Conservation (phyloP, 2,113 vertebrate species). For the Cololabis saira region DNA sequence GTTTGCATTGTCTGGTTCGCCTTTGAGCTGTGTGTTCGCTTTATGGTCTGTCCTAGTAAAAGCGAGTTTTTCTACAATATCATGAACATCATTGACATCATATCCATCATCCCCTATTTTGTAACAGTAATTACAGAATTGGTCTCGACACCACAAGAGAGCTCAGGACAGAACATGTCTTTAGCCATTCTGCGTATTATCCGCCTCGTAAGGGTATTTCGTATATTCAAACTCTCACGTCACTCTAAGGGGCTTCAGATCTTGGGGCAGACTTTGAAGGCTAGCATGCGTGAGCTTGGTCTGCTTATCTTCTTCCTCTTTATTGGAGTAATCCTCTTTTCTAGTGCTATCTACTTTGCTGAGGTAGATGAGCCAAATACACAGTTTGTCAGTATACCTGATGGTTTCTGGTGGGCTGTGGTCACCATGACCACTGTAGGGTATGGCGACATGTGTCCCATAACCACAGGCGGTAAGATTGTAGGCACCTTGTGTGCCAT, state of each 20-base stretch:
- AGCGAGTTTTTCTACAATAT: constrained; percentile 92
- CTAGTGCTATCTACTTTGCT: constrained; percentile 95
- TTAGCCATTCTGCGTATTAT: constrained; percentile 95
- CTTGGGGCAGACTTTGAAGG: constrained; percentile 92
- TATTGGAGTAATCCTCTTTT: constrained; percentile 97
- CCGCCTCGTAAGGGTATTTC: constrained; percentile 94
- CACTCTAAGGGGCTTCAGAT: constrained; percentile 94
- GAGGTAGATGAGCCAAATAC: constrained; percentile 95
- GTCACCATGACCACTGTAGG: constrained; percentile 99
- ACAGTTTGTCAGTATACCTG: constrained; percentile 96
- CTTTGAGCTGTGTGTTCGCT: constrained; percentile 90
- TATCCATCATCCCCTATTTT: constrained; percentile 97
- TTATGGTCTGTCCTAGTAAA: constrained; percentile 94
- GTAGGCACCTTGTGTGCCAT: constrained; percentile 97
- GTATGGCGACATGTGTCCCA: constrained; percentile 97
- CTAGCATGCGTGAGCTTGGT: constrained; percentile 91
- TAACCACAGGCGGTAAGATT: constrained; percentile 91
- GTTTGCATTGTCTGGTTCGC: constrained; percentile 96
- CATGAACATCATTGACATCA: constrained; percentile 97
- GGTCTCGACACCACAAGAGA: constrained; percentile 85
- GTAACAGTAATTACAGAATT: constrained; percentile 91
- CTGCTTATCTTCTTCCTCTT: constrained; percentile 98
- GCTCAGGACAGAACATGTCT: constrained; percentile 93
- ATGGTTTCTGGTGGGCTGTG: constrained; percentile 99
- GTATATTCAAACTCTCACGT: constrained; percentile 96